Evolutionary conservation across 2,113 vertebrate species (phyloP).

Genomic region (Tupaia tana): DNA sequence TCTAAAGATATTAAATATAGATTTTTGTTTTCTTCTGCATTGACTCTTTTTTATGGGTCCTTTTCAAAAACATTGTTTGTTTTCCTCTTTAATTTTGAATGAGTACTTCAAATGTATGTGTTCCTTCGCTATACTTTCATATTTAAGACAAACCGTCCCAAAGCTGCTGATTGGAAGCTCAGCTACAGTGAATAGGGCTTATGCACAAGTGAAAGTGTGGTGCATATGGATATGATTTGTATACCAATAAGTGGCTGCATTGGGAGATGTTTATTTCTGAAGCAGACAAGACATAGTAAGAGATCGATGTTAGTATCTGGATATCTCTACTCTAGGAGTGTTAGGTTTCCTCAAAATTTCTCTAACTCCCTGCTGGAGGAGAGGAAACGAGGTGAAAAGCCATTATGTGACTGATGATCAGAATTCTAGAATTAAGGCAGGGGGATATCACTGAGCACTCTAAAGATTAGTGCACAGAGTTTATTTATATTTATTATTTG

Average conservation of each 20-base stretch:
- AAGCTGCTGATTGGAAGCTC: neutral
- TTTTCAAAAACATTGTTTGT: slow-evolving; percentile 52
- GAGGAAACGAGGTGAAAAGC: neutral
- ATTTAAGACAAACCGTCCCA: neutral
- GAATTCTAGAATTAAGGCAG: neutral
- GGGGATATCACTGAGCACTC: neutral
- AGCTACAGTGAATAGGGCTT: neutral
- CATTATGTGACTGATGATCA: neutral
- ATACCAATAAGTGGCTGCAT: neutral
- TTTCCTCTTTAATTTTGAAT: slow-evolving; percentile 49
- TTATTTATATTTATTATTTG: neutral
- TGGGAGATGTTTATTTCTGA: neutral
- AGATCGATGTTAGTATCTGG: neutral
- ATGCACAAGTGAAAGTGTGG: neutral
- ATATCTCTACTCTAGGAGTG: neutral
- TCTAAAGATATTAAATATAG: slow-evolving; percentile 79
- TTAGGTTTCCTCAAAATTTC: slow-evolving; percentile 32
- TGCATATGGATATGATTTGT: neutral
- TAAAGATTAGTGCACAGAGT: neutral
- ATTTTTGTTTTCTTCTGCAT: slow-evolving; percentile 75
- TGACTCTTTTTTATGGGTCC: slow-evolving; percentile 56
- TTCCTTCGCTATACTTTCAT: neutral
- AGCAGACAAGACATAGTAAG: neutral
- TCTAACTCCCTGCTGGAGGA: neutral
- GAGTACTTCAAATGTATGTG: slow-evolving; percentile 48